Evolutionary conservation across 1,140 invertebrate genomes (phyloP).

Genomic region (Drosophila rufa): DNA sequence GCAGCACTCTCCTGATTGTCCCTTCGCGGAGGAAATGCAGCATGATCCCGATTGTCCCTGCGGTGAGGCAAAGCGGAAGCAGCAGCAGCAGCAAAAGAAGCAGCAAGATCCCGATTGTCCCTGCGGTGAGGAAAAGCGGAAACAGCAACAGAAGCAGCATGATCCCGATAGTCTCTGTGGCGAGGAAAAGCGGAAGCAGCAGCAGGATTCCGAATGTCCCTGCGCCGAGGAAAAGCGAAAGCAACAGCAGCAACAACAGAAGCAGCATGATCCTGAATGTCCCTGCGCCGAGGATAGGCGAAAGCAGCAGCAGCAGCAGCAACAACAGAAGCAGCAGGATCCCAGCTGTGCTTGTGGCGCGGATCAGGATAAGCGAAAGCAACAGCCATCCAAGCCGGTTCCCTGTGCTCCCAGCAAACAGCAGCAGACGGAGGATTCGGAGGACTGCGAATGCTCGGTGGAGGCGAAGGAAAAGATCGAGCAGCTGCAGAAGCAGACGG

Average conservation of each 20-base stretch:
- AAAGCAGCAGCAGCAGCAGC: no score
- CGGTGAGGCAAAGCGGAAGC: no score
- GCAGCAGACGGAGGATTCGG: no score
- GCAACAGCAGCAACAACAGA: no score
- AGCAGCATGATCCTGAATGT: not conserved
- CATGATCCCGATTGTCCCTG: slow-evolving; percentile 1
- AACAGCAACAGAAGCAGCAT: no score
- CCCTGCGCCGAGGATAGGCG: not conserved
- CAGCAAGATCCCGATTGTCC: not conserved
- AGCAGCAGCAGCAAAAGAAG: not conserved
- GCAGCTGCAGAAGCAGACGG: slow-evolving; percentile 2
- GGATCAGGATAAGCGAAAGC: not conserved
- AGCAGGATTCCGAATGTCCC: not conserved
- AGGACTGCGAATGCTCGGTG: not conserved
- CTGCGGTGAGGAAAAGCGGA: no score
- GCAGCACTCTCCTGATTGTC: slow-evolving; percentile 3
- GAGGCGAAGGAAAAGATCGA: not conserved
- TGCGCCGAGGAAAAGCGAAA: no score
- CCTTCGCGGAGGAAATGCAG: not conserved
- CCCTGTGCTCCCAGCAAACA: not conserved
- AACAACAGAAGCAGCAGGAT: not conserved
- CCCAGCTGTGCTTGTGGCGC: not conserved
- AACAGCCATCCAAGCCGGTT: not conserved
- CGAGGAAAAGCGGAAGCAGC: not conserved
- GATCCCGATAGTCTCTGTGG: no score